Base-by-base conservation (phyloP, 1,140 invertebrate species). In the Temnothorax nylanderi region DNA sequence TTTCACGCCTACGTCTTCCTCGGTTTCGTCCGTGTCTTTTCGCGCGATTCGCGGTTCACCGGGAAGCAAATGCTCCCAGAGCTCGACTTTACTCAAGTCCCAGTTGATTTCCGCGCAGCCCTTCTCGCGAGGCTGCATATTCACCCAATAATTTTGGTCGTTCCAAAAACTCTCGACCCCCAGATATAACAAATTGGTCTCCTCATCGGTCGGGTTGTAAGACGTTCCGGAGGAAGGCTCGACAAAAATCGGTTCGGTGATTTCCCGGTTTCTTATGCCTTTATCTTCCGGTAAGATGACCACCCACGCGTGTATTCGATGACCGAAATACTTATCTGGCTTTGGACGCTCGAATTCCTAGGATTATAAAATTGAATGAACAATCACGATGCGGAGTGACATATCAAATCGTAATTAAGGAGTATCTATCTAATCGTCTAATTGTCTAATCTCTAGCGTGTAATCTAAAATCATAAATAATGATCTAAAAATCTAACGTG, bases 161-260 rank as follows among this genome's bases (percentile, higher is more conserved):
- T 99, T 99, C 97, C 98, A 99, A 62, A 99, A 94, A 86, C 97
- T 97, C 89, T 99, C 98, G 10, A 99, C 95, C 0, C 97, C 96
- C 41, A 97, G 96, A 91, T 98, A 99, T 62, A 97, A 95, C 26
- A 95, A 92, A 82, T 96, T 96, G 34, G 95, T 93, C 0, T 96
- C 94, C 85, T 97, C 96, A 0, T 95, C 93, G 4, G 96, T 94
- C 0, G 87, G 67, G 0, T 51, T 34, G n/a, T 92, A 93, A 7
- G 64, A 80, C 1, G 78, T 60, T 0, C 98, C 98, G 0, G 97
- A 97, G 16, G 97, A 96, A 0, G 98, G 97, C 91, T 99, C 98
- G 51, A 99, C 97, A 91, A 99, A 99, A 93, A 98, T 96, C 0
- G 97, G 96, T 82, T 97, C 95, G 13, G 94, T 93, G 2, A 97